These are phyloP conservation scores for Corythucha ciliata DNA, from an alignment of 2,888 invertebrate species.

Conservation along the genomic window DNA sequence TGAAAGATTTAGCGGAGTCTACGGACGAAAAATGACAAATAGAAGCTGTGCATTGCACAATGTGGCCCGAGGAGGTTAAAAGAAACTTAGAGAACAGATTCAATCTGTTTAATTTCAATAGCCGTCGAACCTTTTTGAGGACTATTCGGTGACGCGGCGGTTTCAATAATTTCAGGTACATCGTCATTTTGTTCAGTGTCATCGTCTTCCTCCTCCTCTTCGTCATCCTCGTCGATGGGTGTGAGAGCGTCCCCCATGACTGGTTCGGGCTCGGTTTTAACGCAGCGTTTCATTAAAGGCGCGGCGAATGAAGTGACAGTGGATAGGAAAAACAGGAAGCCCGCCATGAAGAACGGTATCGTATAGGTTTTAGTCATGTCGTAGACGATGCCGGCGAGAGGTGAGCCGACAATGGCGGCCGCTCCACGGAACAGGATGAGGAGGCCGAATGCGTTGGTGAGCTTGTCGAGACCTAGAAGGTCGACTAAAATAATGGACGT, in stretches of 20 bases:
- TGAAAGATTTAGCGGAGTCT: too few species aligned
- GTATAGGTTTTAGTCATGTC: constrained; percentile 76
- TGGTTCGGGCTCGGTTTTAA: constrained; percentile 44
- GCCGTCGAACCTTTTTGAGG: constrained; percentile 36
- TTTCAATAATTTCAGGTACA: constrained; percentile 55
- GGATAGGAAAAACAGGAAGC: constrained; percentile 73
- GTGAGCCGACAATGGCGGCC: constrained; percentile 80
- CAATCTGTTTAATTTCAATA: constrained; percentile 57
- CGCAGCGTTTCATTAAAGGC: constrained; percentile 55
- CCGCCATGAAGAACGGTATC: constrained; percentile 87
- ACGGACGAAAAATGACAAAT: too few species aligned
- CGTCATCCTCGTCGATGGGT: constrained; percentile 66
- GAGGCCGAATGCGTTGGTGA: constrained; percentile 95
- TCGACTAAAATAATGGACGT: constrained; percentile 97
- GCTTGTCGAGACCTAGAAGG: constrained; percentile 83
- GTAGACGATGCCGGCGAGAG: constrained; percentile 77
- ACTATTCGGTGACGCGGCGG: constrained; percentile 55
- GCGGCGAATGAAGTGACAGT: constrained; percentile 76
- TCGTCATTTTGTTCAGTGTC: constrained; percentile 51
- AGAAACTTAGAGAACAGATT: constrained; percentile 57
- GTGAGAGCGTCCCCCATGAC: constrained; percentile 62
- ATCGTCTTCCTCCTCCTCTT: constrained; percentile 65
- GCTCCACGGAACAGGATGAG: constrained; percentile 91
- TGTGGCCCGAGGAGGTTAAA: neutral
- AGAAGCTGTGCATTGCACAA: too few species aligned